Percentiles rank a stretch among this genome's conserved stretches.
phyloP scores from a whole-genome alignment of 2,888 invertebrate species.

The Caenorhabditis imperialis region DNA sequence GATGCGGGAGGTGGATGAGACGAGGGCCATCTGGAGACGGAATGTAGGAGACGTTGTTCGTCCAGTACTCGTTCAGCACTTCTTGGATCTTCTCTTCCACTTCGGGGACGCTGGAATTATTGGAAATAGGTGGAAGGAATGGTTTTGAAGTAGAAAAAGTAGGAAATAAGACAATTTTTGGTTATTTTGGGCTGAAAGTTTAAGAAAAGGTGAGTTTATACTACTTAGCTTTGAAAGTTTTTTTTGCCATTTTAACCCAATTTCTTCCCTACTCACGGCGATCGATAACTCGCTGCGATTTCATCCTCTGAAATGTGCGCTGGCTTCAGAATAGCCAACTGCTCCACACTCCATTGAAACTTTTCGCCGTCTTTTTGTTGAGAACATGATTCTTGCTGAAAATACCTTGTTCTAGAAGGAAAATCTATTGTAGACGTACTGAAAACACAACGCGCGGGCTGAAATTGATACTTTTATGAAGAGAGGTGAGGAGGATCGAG shows the following conservation, averaged over 20 bases:
- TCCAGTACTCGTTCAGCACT: slow-evolving; percentile 58
- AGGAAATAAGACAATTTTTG: too few species aligned
- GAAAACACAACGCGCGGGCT: slow-evolving; percentile 46
- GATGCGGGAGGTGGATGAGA: slow-evolving; percentile 33
- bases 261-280: slow-evolving; percentile 36
- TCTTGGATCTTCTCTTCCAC: slow-evolving; percentile 57
- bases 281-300: slow-evolving; percentile 48
- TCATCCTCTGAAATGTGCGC: slow-evolving; percentile 62
- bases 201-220: too few species aligned
- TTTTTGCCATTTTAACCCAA: not conserved
- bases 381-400: slow-evolving; percentile 33
- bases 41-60: slow-evolving; percentile 54
- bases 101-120: slow-evolving; percentile 52
- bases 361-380: slow-evolving; percentile 34
- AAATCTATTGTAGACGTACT: slow-evolving; percentile 7
- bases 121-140: not conserved
- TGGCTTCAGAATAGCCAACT: slow-evolving; percentile 56
- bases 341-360: slow-evolving; percentile 60
- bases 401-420: too few species aligned
- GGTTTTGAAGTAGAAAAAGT: too few species aligned
- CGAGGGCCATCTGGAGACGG: slow-evolving; percentile 63
- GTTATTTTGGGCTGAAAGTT: too few species aligned
- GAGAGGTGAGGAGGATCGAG: slow-evolving; percentile 26
- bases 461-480: slow-evolving; percentile 55
- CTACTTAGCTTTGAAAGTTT: too few species aligned